Evolutionary conservation across 2,888 invertebrate genomes (phyloP).

Genomic region (Tanypteryx hageni): DNA sequence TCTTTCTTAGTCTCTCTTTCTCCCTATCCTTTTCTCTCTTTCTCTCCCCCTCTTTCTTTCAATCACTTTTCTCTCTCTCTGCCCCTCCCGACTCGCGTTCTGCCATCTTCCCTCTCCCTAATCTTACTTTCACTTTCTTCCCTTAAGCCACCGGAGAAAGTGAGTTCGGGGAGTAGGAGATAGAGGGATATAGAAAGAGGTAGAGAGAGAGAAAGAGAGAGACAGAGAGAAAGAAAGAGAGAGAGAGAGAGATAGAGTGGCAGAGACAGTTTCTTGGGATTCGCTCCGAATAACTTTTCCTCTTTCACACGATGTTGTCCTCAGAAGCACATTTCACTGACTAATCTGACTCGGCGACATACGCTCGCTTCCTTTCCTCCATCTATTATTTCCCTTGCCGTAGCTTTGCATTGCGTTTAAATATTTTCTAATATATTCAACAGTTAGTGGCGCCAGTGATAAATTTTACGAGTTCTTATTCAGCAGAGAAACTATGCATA

Average conservation of each 20-base stretch:
- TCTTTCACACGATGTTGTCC: background rate
- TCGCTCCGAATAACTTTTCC: background rate
- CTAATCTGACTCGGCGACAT: background rate
- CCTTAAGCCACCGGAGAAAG: background rate
- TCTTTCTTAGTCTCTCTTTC: too few relatives aligned
- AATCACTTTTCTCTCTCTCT: background rate
- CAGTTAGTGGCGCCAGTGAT: too few relatives aligned
- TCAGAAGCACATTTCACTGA: background rate
- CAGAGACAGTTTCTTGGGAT: conserved; percentile 15
- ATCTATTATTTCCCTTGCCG: background rate
- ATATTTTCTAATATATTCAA: background rate
- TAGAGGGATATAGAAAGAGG: background rate
- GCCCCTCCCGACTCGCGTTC: too few relatives aligned
- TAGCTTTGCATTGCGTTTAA: background rate
- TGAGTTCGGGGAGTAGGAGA: background rate
- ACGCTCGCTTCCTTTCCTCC: background rate
- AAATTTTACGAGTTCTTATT: too few relatives aligned
- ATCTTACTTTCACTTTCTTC: background rate
- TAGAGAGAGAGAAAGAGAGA: background rate
- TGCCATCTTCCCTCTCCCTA: background rate
- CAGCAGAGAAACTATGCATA: too few relatives aligned
- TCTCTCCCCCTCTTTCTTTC: too few relatives aligned
- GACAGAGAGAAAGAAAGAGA: background rate
- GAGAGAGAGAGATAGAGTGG: background rate
- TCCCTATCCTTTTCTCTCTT: background rate